Base-by-base conservation (phyloP, 1,140 invertebrate species). In the Asobara japonica region DNA sequence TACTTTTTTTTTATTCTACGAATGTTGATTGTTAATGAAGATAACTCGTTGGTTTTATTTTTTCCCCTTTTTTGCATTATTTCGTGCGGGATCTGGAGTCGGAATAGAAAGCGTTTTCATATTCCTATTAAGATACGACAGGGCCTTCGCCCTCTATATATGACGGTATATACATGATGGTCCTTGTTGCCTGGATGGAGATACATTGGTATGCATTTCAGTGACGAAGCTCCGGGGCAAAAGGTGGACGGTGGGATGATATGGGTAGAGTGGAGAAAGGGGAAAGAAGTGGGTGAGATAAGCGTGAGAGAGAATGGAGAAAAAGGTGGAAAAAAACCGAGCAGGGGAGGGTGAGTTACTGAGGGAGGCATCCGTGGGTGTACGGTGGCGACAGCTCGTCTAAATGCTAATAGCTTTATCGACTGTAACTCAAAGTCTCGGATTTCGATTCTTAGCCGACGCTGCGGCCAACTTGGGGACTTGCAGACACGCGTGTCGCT, bases 351-450 rank as follows among this genome's bases (percentile, higher is more conserved):
- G 66, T 51, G 30, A 25, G 73, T 56, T 62, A 65, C 48, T n/a
- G n/a, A n/a, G 71, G 41, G 30, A 41, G 45, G 64, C 48, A 48
- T 66, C 67, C 68, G 74, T 62, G 56, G 76, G 73, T 74, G 70
- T 74, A 71, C 65, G 72, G 69, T 56, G 51, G 67, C 80, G 85
- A 87, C 85, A 87, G 84, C 85, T 87, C 85, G 84, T 87, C 85
- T 87, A 87, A 87, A 87, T 87, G 86, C 86, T 87, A 87, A 87
- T 87, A 85, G 84, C 82, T 83, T 86, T 85, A 86, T 87, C 84
- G 85, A 85, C 80, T 83, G 78, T 77, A 81, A 80, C 76, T 82
- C 78, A 79, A 82, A 81, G 78, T 82, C 76, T 77, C 72, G 76
- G 76, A 77, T 83, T 80, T 82, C 79, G 79, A 82, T 81, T 80